A percentile compares a stretch with the other conserved stretches of the same genome.
Evolutionary conservation across 2,888 invertebrate species (phyloP).

Genomic region (Melieria crassipennis): DNA sequence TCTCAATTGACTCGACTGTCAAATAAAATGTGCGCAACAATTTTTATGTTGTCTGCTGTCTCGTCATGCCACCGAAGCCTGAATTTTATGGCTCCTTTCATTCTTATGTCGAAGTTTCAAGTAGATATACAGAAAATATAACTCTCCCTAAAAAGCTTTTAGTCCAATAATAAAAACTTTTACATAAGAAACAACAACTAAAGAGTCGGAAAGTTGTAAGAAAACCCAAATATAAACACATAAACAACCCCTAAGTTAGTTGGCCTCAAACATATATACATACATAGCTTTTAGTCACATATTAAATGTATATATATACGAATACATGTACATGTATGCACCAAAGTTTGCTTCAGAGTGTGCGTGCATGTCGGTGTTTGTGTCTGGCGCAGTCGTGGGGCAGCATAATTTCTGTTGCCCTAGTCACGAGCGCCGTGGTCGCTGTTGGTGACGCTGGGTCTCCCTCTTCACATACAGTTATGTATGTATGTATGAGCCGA

Average conservation of each 20-base stretch:
- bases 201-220: not conserved
- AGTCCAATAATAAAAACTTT: not conserved
- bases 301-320: not conserved
- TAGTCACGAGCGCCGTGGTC: conserved; percentile 43
- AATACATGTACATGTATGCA: not conserved
- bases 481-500: too few species aligned
- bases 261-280: not conserved
- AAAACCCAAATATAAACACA: not conserved
- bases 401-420: conserved; percentile 49
- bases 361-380: not conserved
- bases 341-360: not conserved
- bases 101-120: too few species aligned
- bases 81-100: too few species aligned
- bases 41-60: conserved; percentile 40
- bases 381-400: conserved; percentile 10
- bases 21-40: conserved; percentile 48
- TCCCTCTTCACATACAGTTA: too few species aligned
- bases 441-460: too few species aligned
- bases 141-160: not conserved
- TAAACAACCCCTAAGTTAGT: not conserved
- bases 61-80: too few species aligned
- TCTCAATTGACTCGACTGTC: not conserved
- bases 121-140: not conserved
- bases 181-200: not conserved
- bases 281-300: not conserved